Conservation (phyloP, 2,888 invertebrate genomes). For the Ectobius pallidus region DNA sequence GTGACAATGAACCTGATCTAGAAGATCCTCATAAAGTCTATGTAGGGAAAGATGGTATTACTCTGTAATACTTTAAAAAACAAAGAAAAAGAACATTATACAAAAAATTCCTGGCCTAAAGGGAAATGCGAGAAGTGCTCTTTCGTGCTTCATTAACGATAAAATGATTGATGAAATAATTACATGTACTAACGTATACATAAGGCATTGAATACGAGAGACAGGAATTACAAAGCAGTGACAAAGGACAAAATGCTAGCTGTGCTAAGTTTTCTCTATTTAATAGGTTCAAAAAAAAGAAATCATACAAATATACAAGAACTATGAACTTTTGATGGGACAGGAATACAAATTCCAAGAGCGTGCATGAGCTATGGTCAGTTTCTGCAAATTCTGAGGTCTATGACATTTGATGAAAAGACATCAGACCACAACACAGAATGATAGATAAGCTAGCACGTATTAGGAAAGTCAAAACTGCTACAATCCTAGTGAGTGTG, state of each 20-base stretch:
- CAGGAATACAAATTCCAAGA: neutral
- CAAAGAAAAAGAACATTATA: too few species aligned
- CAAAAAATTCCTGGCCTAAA: too few species aligned
- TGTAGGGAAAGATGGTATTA: too few species aligned
- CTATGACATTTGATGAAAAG: neutral
- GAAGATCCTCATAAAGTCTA: too few species aligned
- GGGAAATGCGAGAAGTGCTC: too few species aligned
- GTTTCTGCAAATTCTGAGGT: neutral
- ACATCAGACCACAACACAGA: neutral
- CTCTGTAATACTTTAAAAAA: too few species aligned
- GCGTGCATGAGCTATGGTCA: neutral
- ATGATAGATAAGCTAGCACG: slow-evolving; percentile 4
- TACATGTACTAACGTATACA: too few species aligned
- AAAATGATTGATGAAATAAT: too few species aligned
- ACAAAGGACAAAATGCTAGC: slow-evolving; percentile 41
- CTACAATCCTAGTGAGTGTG: too few species aligned
- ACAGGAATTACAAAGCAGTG: neutral
- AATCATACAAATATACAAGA: neutral
- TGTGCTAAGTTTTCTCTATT: neutral
- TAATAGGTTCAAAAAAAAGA: neutral
- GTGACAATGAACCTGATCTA: too few species aligned
- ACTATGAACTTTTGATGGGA: slow-evolving; percentile 4
- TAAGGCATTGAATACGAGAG: neutral
- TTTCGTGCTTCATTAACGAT: too few species aligned
- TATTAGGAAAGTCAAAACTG: neutral